Base-by-base conservation (phyloP, 2,888 invertebrate genomes). In the Neria commutata region DNA sequence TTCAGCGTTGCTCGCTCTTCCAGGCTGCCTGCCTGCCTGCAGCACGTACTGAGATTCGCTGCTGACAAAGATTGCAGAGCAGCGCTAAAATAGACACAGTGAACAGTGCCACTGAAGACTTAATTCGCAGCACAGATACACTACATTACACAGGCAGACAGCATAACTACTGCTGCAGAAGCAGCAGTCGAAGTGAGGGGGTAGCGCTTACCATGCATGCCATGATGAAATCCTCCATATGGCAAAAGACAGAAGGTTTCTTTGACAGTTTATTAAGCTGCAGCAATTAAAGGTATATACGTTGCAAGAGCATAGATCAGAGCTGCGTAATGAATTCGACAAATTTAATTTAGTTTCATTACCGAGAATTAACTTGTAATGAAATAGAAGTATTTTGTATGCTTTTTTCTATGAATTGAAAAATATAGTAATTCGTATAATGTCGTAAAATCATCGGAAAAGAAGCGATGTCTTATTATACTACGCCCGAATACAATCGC, bases 71-170 rank as follows among this genome's bases (percentile, higher is more conserved):
- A 42, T 42, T 42, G 42, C 21, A 42, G 21, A 42, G 42, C 21
- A 42, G 17, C 42, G 19, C 42, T 42, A 19, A 42, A 21, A 42
- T 21, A 42, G 62, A 67, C 71, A 68, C 49, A 61, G 64, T 63
- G 69, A n/a, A n/a, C n/a, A n/a, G n/a, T n/a, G n/a, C n/a, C n/a
- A 67, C 71, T 73, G 60, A 72, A 66, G 70, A 72, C 72, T 72
- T 72, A 72, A 72, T 72, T 72, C 72, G 68, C 58, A 65, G 61
- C 60, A 42, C 21, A 42, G 42, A 42, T 14, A 21, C 42, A 42
- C 42, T 42, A 21, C 42, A 42, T 42, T 42, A 42, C 42, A n/a
- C n/a, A n/a, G n/a, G n/a, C n/a, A 19, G 42, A 6, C 42, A 19
- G 19, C 19, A 19, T 8, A 42, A 3, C 17, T 5, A 42, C 21